phyloP scores from a whole-genome alignment of 1,140 invertebrate species.

The Leptopilina clavipes region DNA sequence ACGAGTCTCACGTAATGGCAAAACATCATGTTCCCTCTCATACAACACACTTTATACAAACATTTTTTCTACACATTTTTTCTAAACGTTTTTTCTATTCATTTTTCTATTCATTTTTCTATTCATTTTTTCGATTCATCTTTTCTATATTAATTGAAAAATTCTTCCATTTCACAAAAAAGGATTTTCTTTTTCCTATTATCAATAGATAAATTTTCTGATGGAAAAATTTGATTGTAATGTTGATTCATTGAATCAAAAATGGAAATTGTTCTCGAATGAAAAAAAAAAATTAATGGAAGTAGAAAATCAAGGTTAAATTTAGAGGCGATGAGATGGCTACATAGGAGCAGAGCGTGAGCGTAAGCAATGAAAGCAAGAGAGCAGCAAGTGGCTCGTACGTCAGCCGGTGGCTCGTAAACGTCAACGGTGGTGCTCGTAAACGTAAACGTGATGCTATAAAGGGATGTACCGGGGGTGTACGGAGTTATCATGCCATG shows the following conservation, averaged over 20 bases:
- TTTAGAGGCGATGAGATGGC: conserved; percentile 59
- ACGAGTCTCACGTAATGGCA: conserved; percentile 55
- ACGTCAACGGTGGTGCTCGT: conserved; percentile 75
- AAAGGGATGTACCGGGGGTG: conserved; percentile 72
- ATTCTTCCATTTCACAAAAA: too few species aligned
- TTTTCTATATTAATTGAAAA: too few species aligned
- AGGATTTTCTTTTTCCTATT: too few species aligned
- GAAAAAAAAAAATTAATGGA: conserved; percentile 45
- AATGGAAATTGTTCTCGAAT: too few species aligned
- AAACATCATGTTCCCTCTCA: conserved; percentile 25
- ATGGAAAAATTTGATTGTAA: too few species aligned
- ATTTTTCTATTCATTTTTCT: too few species aligned
- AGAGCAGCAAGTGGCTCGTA: conserved; percentile 76
- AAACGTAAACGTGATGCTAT: conserved; percentile 76
- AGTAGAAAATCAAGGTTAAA: conserved; percentile 64
- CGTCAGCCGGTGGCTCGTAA: conserved; percentile 76
- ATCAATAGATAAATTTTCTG: too few species aligned
- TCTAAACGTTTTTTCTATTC: too few species aligned
- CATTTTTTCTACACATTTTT: background rate
- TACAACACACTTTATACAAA: background rate
- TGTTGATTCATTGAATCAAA: too few species aligned
- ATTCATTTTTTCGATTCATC: too few species aligned
- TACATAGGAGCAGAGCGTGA: conserved; percentile 58
- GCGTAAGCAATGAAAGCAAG: conserved; percentile 68
- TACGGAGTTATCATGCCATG: conserved; percentile 68